Percentiles rank a stretch among this genome's conserved stretches.
These are phyloP conservation scores for Lytechinus pictus DNA, from an alignment of 35 echinoderm and acorn worm genomes.

Conservation along the genomic window DNA sequence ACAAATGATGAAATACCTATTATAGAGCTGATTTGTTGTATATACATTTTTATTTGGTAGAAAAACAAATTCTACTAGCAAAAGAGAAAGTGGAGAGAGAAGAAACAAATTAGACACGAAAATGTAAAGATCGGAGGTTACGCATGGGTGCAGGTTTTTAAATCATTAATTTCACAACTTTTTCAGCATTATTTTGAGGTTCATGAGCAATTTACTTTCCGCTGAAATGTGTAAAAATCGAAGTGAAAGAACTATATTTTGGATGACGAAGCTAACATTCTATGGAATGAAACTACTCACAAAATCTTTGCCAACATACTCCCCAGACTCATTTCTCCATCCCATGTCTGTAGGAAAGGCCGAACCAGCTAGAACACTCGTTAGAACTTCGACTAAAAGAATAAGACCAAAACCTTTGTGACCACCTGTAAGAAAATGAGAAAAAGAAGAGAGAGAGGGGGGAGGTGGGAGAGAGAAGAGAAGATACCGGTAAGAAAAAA, in stretches of 20 bases:
- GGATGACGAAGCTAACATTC: neutral
- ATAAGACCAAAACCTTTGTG: slow-evolving; percentile 37
- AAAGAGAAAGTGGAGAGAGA: too few relatives aligned
- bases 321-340: neutral
- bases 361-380: slow-evolving; percentile 34
- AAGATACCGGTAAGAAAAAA: too few relatives aligned
- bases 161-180: too few relatives aligned
- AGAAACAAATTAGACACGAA: too few relatives aligned
- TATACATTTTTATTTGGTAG: too few relatives aligned
- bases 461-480: too few relatives aligned
- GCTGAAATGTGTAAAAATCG: neutral
- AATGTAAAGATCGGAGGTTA: too few relatives aligned
- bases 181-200: too few relatives aligned
- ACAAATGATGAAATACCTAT: too few relatives aligned
- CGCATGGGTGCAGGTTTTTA: too few relatives aligned
- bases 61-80: too few relatives aligned
- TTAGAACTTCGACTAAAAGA: slow-evolving; percentile 12
- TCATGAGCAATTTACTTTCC: neutral
- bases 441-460: neutral
- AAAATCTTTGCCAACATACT: slow-evolving; percentile 16
- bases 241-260: neutral
- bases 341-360: slow-evolving; percentile 30
- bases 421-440: neutral
- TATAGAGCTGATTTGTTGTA: too few relatives aligned
- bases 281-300: neutral